Evolutionary conservation across 1,140 invertebrate species (phyloP), one percentile per base, ranked within the genome.

Genomic region (Zaprionus kolodkinae): DNA sequence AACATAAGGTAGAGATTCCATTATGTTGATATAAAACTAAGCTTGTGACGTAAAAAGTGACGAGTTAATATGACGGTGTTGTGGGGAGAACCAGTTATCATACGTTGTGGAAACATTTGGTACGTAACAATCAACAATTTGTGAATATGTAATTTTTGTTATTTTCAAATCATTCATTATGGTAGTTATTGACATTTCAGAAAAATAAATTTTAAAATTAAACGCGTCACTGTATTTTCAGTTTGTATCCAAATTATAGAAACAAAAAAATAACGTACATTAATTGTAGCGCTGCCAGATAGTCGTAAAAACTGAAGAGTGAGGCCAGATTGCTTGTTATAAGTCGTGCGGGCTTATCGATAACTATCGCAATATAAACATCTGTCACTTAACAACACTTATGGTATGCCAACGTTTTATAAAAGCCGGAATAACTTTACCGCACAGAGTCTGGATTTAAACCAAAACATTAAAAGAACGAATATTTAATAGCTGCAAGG

Each of bases 41-140:
- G 30, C 43, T 50, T 15, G 59, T 69, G 65, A 68, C 55, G 48
- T 68, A 56, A 48, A 25, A 17, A 54, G 38, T 69, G 21, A 61
- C 10, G 55, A 36, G 10, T 5, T 36, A 27, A 54, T 55, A 27
- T n/a, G 30, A 12, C 9, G 13, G 36, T 45, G 45, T 64, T 36
- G 4, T 7, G 33, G 27, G 10, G 6, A 15, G 48, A 68, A 68
- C 56, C 57, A 38, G 65, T 73, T 61, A 69, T 25, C 11, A 6
- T 21, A 21, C 21, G 36, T 33, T 11, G 27, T 55, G 11, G 1
- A 21, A 40, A 17, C 27, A 50, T n/a, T 43, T 60, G 10, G 4
- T 10, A 43, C 40, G 5, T 36, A 13, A 21, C 7, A 15, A 12
- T 43, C n/a, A 50, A 50, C 45, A 50, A 50, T 11, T 17, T 48